These are phyloP conservation scores for Scelioninae gen. 1 DNA, from an alignment of 2,888 invertebrate species.

Conservation along the genomic window DNA sequence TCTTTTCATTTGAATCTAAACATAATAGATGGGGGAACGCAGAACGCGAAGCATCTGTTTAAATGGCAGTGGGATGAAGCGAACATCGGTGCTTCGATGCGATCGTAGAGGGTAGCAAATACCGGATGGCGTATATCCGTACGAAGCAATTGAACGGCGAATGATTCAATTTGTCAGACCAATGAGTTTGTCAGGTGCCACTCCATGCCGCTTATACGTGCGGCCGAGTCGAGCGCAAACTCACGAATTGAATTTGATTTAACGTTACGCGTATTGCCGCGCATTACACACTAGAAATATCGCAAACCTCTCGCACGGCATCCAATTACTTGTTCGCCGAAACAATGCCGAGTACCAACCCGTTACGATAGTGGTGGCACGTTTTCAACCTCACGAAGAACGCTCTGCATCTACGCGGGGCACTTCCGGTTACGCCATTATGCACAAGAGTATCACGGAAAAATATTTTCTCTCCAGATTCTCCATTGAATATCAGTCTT, in stretches of 20 bases:
- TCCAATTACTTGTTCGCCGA: constrained; percentile 79
- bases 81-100: constrained; percentile 49
- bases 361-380: constrained; percentile 67
- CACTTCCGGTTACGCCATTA: constrained; percentile 70
- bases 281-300: constrained; percentile 83
- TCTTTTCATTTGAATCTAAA: constrained; percentile 58
- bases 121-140: constrained; percentile 76
- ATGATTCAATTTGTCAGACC: constrained; percentile 84
- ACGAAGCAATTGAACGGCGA: constrained; percentile 84
- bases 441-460: constrained; percentile 56
- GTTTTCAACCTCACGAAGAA: constrained; percentile 73
- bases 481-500: constrained; percentile 67
- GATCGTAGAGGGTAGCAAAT: constrained; percentile 68
- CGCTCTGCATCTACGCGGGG: constrained; percentile 67
- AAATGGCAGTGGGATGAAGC: constrained; percentile 63
- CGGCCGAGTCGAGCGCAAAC: constrained; percentile 77
- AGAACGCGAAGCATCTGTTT: constrained; percentile 60
- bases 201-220: constrained; percentile 79
- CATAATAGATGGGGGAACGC: constrained; percentile 58
- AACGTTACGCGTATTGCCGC: constrained; percentile 83
- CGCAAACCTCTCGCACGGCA: constrained; percentile 80
- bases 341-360: constrained; percentile 71
- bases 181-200: constrained; percentile 84
- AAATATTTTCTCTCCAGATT: constrained; percentile 63
- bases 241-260: constrained; percentile 84